phyloP scores from a whole-genome alignment of 1,140 invertebrate species.

The Brachionus calyciflorus region DNA sequence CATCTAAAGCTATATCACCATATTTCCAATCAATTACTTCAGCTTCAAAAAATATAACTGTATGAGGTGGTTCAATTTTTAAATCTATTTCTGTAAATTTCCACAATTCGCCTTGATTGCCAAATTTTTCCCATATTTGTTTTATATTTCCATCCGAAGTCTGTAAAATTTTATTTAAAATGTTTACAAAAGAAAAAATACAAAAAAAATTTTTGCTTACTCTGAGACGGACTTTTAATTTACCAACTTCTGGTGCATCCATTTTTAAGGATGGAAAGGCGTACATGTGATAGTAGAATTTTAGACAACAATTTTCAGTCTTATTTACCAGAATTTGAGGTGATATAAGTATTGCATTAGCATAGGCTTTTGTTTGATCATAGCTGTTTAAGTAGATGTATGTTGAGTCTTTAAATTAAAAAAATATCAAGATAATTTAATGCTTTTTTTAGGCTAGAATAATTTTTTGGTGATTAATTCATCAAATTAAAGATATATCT shows the following conservation, averaged over 20 bases:
- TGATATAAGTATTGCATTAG: constrained; percentile 32
- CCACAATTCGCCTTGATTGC: constrained; percentile 40
- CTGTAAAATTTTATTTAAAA: background rate
- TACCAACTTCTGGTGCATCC: constrained; percentile 20
- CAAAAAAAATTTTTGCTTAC: background rate
- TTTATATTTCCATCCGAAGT: constrained; percentile 7
- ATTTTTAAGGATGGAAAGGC: background rate
- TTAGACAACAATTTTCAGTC: constrained; percentile 11
- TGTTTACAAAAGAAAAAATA: background rate
- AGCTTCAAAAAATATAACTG: constrained; percentile 32
- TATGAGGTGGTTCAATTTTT: constrained; percentile 16
- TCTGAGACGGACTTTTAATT: background rate
- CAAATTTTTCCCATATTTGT: constrained; percentile 7
- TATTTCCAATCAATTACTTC: constrained; percentile 46
- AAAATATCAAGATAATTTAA: background rate
- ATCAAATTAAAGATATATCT: too few relatives aligned
- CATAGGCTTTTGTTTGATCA: constrained; percentile 39
- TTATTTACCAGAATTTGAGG: constrained; percentile 32
- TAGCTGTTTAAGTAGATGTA: constrained; percentile 43
- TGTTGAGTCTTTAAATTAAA: constrained; percentile 4
- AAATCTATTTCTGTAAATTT: constrained; percentile 3
- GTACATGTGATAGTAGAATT: constrained; percentile 40
- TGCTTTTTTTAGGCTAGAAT: too few relatives aligned
- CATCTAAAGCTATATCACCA: constrained; percentile 41
- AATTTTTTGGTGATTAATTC: too few relatives aligned